A percentile compares a stretch with the other conserved stretches of the same genome.
Evolutionary conservation across 2,797 vertebrate species (phyloP).

Genomic region (Coendou prehensilis): DNA sequence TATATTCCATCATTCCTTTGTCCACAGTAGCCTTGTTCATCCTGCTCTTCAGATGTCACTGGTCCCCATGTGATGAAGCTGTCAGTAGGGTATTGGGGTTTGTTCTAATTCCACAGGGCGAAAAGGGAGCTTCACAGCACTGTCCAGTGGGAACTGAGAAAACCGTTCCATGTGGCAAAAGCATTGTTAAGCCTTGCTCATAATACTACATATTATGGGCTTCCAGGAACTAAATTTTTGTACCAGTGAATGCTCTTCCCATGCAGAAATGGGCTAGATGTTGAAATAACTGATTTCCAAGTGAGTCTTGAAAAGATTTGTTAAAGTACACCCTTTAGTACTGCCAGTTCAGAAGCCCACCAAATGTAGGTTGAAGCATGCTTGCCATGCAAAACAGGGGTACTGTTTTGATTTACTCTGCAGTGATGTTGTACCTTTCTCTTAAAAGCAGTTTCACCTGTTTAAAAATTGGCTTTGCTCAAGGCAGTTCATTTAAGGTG

Average conservation of each 20-base stretch:
- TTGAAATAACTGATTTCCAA: neutral
- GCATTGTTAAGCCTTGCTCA: neutral
- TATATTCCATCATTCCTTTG: neutral
- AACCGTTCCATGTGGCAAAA: neutral
- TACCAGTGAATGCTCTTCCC: neutral
- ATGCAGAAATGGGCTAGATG: neutral
- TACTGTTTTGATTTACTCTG: neutral
- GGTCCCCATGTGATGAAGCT: neutral
- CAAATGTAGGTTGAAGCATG: neutral
- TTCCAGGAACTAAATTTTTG: conserved; percentile 2
- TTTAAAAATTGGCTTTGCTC: neutral
- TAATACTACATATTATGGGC: neutral
- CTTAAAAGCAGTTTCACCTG: conserved; percentile 20
- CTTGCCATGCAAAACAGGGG: neutral
- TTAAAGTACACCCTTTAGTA: neutral
- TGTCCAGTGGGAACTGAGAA: neutral
- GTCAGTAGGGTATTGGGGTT: neutral
- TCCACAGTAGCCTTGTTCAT: neutral
- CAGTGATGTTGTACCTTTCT: neutral
- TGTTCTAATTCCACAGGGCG: neutral
- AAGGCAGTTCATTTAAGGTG: neutral
- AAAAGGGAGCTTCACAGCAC: neutral
- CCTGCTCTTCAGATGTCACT: neutral
- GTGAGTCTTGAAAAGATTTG: conserved; percentile 25
- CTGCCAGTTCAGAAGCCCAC: neutral